Base-by-base conservation (phyloP, 2,888 invertebrate species). In the Stenurella melanura region DNA sequence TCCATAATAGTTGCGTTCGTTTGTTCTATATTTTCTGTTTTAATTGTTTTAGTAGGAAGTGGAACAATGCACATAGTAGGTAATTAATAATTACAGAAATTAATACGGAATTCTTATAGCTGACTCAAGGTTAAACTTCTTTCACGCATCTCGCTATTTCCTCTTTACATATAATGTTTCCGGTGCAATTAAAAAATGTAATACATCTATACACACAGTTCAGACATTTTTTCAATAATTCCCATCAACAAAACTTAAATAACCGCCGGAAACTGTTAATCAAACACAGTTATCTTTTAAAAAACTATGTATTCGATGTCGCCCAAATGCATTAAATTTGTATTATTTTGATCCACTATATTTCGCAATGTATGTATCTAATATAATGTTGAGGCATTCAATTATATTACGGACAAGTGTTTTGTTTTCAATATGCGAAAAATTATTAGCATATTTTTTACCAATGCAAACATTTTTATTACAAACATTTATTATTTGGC, bases 101-200 rank as follows among this genome's bases (percentile, higher is more conserved):
- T 38, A 42, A 38, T 19, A 30, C 18, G 9, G 19, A 66, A 18
- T 30, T 42, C n/a, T 34, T 42, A 42, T 42, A 42, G 7, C 10
- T 54, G 54, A 50, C 2, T 67, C 67, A 67, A 67, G 67, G 67
- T 67, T 67, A 26, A 9, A 21, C 67, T 54, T 54, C 54, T 26
- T 67, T 67, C 21, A 18, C 54, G n/a, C 11, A 42, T 42, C 38
- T 64, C 42, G 54, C 15, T 67, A 67, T 54, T 21, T 67, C 67
- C 67, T 50, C 17, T 26, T 54, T 54, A 54, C 21, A 18, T 26
- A 67, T 26, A 26, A 4, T 67, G 26, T 42, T 54, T 67, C 67
- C 67, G 67, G 21, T 6, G 67, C n/a, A 12, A 64, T 64, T 64
- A 64, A 64, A 12, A 64, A 64, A 38, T 50, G 15, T 6, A n/a